Evolutionary conservation across 1,140 invertebrate genomes (phyloP).

Genomic region (Temnothorax nylanderi): DNA sequence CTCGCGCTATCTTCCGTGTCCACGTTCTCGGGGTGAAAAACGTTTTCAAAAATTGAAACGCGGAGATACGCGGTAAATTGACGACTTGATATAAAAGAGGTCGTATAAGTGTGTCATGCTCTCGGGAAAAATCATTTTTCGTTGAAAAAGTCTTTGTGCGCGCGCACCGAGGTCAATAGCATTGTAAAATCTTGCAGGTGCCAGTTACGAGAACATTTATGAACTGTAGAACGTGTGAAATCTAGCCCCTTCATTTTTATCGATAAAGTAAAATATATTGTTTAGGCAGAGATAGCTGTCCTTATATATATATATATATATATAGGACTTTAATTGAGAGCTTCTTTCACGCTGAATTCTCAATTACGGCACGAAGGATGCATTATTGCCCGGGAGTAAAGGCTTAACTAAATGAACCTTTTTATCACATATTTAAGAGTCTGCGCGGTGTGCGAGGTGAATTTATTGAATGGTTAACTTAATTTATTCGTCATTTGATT

Average conservation of each 20-base stretch:
- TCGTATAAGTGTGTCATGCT: neutral
- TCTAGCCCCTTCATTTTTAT: neutral
- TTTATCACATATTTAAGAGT: constrained; percentile 26
- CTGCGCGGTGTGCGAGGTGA: no score
- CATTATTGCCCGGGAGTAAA: neutral
- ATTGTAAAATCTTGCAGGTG: neutral
- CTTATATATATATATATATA: no score
- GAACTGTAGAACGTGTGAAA: neutral
- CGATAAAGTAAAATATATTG: neutral
- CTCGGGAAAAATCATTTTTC: constrained; percentile 16
- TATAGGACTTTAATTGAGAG: neutral
- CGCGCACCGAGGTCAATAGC: neutral
- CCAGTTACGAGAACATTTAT: neutral
- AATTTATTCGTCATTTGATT: constrained; percentile 59
- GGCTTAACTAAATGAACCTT: neutral
- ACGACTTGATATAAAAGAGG: constrained; percentile 20
- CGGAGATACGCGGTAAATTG: constrained; percentile 25
- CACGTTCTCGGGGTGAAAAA: constrained; percentile 6
- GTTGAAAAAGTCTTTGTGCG: neutral
- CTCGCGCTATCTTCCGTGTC: constrained; percentile 21
- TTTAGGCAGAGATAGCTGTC: neutral
- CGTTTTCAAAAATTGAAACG: constrained; percentile 42
- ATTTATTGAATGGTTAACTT: constrained; percentile 52
- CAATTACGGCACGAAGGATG: neutral
- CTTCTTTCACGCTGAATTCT: neutral